A percentile compares a stretch with the other conserved stretches of the same genome.
These are phyloP conservation scores for Hemicrepidius hirtus DNA, from an alignment of 2,888 invertebrate species.

Conservation along the genomic window DNA sequence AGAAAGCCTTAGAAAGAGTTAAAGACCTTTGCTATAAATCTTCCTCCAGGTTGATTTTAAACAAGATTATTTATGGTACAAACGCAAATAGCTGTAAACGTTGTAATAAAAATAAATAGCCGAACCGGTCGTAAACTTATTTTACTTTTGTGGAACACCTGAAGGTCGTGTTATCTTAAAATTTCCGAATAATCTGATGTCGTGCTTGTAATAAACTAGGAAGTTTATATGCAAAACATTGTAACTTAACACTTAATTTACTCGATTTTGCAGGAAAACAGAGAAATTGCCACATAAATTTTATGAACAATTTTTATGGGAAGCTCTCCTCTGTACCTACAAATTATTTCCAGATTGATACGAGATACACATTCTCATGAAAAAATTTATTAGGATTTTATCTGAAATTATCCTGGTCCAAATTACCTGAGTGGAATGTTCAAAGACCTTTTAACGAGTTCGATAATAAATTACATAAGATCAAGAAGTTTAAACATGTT, in stretches of 20 bases:
- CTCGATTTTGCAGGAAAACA: neutral
- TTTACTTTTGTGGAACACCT: conserved; percentile 21
- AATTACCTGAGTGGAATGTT: too few relatives aligned
- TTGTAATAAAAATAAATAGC: conserved; percentile 17
- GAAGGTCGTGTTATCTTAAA: conserved; percentile 6
- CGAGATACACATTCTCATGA: too few relatives aligned
- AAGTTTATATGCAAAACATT: neutral
- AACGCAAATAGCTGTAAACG: conserved; percentile 23
- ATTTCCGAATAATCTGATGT: conserved; percentile 1
- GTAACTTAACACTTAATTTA: neutral
- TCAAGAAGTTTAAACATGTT: too few relatives aligned
- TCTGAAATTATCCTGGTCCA: too few relatives aligned
- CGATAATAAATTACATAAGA: too few relatives aligned
- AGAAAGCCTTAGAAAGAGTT: neutral
- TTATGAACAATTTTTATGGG: too few relatives aligned
- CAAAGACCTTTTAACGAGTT: too few relatives aligned
- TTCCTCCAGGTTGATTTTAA: conserved; percentile 2
- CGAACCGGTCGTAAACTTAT: conserved; percentile 13
- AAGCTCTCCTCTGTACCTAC: too few relatives aligned
- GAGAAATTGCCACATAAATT: too few relatives aligned
- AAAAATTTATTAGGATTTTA: too few relatives aligned
- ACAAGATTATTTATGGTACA: conserved; percentile 19
- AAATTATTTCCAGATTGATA: too few relatives aligned
- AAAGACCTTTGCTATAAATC: conserved; percentile 20
- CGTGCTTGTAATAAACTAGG: neutral